These are phyloP conservation scores for Ferrisia virgata DNA, from an alignment of 2,888 invertebrate genomes.

Conservation along the genomic window DNA sequence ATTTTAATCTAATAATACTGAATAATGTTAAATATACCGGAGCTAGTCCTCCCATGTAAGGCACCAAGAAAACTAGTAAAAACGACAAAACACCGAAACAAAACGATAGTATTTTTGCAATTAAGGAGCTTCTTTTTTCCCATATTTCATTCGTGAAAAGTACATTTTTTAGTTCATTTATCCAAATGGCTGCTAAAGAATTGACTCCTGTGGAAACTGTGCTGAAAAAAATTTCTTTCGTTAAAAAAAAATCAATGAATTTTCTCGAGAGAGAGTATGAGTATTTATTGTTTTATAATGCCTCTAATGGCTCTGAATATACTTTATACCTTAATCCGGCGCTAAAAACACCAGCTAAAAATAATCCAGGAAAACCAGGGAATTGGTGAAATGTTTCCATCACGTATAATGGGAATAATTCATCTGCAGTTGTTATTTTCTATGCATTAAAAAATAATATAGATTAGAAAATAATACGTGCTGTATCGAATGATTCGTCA, in stretches of 20 bases:
- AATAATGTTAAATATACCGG: slow-evolving; percentile 51
- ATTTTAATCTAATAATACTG: background rate
- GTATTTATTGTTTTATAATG: background rate
- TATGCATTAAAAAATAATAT: slow-evolving; percentile 46
- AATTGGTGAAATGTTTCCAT: slow-evolving; percentile 56
- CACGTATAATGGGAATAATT: slow-evolving; percentile 58
- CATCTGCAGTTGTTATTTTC: slow-evolving; percentile 51
- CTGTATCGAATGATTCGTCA: too few relatives aligned
- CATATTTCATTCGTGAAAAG: slow-evolving; percentile 50
- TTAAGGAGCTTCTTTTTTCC: slow-evolving; percentile 52
- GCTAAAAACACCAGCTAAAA: slow-evolving; percentile 60
- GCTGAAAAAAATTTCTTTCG: slow-evolving; percentile 52
- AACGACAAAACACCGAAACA: slow-evolving; percentile 56
- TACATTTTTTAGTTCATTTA: slow-evolving; percentile 55
- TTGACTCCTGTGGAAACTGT: slow-evolving; percentile 60
- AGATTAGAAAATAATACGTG: too few relatives aligned
- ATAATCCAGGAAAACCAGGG: slow-evolving; percentile 59
- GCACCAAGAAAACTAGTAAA: slow-evolving; percentile 56
- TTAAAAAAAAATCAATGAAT: too few relatives aligned
- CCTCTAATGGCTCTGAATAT: background rate
- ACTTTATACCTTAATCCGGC: slow-evolving; percentile 57
- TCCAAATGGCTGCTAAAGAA: slow-evolving; percentile 58
- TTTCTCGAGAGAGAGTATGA: too few relatives aligned
- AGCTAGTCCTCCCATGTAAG: slow-evolving; percentile 57
- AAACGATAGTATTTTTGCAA: slow-evolving; percentile 56